Percentiles rank a stretch among this genome's conserved stretches.
Conservation (phyloP, 2,113 vertebrate species). For the Ovibos moschatus region DNA sequence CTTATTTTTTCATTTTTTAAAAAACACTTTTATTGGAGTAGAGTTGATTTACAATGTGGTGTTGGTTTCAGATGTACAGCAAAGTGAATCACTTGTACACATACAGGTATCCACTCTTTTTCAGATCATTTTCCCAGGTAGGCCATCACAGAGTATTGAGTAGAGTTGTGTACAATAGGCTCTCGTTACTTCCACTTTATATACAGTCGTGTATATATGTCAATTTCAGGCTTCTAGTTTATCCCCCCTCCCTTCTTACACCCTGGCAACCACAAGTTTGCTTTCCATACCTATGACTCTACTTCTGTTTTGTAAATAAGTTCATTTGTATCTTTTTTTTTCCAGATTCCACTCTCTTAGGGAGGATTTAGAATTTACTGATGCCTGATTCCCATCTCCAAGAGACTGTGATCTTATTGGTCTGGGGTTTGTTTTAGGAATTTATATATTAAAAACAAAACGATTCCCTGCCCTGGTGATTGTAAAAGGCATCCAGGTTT, state of each 20-base stretch:
- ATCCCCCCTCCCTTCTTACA: neutral
- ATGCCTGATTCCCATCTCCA: neutral
- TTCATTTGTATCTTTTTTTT: neutral
- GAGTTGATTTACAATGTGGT: neutral
- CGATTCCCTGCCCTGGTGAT: neutral
- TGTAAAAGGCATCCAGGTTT: neutral
- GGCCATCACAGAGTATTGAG: neutral
- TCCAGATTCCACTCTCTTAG: neutral
- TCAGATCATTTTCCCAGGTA: neutral
- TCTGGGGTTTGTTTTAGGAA: neutral
- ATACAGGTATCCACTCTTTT: neutral
- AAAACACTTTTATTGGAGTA: neutral
- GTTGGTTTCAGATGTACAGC: neutral
- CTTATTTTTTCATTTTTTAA: neutral
- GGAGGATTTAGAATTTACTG: neutral
- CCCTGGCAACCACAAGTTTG: neutral
- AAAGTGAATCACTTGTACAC: neutral
- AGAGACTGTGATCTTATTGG: neutral
- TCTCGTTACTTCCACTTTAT: neutral
- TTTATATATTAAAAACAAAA: neutral
- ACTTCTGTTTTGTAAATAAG: neutral
- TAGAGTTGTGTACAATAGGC: neutral
- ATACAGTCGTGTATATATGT: neutral
- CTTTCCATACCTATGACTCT: neutral
- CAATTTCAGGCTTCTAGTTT: neutral